These are phyloP conservation scores for Myioborus miniatus DNA, from an alignment of 2,797 vertebrate genomes.

Conservation along the genomic window DNA sequence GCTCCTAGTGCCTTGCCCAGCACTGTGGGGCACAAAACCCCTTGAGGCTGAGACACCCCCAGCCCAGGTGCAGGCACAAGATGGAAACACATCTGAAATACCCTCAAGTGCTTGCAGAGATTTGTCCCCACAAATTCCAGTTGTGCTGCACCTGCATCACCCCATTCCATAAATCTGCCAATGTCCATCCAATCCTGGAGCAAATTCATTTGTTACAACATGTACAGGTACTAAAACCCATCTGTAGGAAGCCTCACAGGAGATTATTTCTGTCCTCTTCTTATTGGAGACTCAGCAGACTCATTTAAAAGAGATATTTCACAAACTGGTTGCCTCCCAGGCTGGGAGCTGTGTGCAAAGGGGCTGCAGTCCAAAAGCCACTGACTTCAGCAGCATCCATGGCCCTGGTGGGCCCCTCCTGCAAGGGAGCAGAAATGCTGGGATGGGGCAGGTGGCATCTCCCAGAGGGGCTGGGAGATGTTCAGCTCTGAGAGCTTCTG, in stretches of 20 bases:
- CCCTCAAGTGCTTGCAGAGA: background rate
- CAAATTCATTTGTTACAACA: conserved; percentile 19
- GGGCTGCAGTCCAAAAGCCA: background rate
- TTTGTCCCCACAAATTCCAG: background rate
- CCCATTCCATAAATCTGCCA: background rate
- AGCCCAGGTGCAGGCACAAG: accelerated
- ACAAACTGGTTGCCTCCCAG: background rate
- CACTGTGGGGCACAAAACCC: background rate
- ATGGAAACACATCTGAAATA: background rate
- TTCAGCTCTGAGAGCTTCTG: background rate
- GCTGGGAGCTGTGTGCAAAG: background rate
- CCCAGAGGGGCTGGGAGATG: background rate
- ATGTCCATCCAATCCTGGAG: background rate
- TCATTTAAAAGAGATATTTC: background rate
- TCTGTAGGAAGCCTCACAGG: background rate
- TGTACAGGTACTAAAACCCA: background rate
- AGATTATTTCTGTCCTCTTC: conserved; percentile 36
- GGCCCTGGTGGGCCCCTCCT: background rate
- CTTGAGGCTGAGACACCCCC: background rate
- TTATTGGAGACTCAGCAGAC: conserved; percentile 4
- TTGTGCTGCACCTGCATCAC: background rate
- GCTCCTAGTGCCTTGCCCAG: background rate
- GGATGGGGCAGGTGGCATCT: background rate
- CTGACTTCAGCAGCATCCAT: background rate
- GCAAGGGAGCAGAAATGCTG: background rate